A percentile compares a stretch with the other conserved stretches of the same genome.
phyloP scores from a whole-genome alignment of 2,113 vertebrate species.

The Aegypius monachus region DNA sequence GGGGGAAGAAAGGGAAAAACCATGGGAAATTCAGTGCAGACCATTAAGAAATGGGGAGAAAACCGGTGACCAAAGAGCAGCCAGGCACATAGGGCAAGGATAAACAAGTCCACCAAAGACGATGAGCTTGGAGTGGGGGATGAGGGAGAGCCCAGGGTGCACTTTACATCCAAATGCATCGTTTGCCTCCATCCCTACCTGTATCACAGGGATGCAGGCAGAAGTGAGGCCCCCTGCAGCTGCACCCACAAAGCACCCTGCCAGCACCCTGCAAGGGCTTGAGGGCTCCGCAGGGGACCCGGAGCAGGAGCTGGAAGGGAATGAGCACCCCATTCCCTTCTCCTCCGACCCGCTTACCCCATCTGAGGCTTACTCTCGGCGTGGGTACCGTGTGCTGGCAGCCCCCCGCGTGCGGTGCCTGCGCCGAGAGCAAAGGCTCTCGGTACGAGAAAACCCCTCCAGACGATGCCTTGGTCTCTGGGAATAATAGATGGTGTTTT shows the following conservation, averaged over 20 bases:
- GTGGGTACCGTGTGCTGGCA: accelerated
- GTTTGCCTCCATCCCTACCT: neutral
- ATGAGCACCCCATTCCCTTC: neutral
- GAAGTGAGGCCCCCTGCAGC: neutral
- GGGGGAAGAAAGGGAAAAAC: neutral
- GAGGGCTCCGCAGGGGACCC: neutral
- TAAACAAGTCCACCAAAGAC: neutral
- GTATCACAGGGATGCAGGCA: neutral
- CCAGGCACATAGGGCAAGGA: neutral
- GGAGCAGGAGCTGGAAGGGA: neutral
- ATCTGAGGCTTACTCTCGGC: neutral
- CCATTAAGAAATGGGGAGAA: neutral
- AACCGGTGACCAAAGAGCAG: neutral
- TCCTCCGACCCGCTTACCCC: neutral
- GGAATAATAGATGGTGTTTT: constrained; percentile 28
- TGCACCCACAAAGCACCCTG: neutral
- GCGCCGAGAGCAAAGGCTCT: neutral
- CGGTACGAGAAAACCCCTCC: accelerated
- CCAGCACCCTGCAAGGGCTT: neutral
- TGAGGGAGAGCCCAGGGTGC: neutral
- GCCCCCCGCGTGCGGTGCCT: neutral
- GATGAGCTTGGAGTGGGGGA: neutral
- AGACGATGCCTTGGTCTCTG: neutral
- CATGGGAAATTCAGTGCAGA: neutral
- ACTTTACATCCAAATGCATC: neutral